A percentile compares a stretch with the other conserved stretches of the same genome.
Evolutionary conservation across 2,797 vertebrate genomes (phyloP).

Genomic region (Pantherophis alleghaniensis): DNA sequence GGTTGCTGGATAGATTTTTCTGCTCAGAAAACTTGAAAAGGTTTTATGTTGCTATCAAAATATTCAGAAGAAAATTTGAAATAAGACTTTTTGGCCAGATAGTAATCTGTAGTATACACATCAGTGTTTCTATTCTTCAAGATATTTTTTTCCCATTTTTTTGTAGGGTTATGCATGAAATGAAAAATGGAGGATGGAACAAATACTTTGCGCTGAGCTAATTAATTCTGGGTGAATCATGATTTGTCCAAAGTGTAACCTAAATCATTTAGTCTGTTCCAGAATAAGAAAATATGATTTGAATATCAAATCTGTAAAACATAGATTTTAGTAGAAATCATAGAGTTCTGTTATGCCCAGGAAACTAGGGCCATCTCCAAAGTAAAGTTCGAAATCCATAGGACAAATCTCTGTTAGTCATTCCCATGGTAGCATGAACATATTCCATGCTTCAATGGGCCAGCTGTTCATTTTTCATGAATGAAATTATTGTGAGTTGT

Average conservation of each 20-base stretch:
- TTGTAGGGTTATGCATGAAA: background rate
- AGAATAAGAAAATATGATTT: constrained; percentile 19
- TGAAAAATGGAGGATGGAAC: background rate
- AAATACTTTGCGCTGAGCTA: background rate
- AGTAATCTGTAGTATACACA: background rate
- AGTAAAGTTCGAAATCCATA: background rate
- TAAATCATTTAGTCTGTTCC: background rate
- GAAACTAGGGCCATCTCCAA: background rate
- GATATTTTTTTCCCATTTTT: background rate
- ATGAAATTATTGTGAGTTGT: background rate
- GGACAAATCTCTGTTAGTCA: background rate
- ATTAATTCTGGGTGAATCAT: background rate
- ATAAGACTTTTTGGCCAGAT: background rate
- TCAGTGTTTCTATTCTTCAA: background rate
- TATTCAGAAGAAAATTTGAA: background rate
- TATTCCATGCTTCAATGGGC: background rate
- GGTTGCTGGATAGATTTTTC: background rate
- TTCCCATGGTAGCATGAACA: background rate
- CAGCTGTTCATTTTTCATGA: background rate
- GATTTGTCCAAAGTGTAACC: background rate
- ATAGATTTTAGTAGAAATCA: background rate
- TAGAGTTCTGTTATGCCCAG: background rate
- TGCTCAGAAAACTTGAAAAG: background rate
- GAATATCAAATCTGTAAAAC: background rate
- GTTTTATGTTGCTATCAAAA: background rate